phyloP scores from a whole-genome alignment of 2,888 invertebrate species.

The Hydroisotoma schaefferi region DNA sequence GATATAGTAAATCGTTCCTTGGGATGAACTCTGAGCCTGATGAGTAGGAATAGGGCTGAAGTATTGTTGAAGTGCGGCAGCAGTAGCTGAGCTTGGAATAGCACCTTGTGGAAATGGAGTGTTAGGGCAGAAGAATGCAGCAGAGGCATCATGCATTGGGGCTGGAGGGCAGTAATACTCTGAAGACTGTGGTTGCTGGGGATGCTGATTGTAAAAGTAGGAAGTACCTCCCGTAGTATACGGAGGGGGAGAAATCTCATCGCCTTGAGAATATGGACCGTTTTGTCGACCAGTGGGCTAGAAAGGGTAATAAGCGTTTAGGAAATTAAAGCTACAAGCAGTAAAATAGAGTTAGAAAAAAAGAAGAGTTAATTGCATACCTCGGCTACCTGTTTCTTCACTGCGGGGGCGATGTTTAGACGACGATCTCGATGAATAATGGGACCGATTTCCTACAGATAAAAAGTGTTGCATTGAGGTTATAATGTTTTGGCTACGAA shows the following conservation, averaged over 20 bases:
- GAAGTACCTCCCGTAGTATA: constrained; percentile 15
- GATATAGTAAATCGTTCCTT: neutral
- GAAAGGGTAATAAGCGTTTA: neutral
- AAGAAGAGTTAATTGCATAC: constrained; percentile 1
- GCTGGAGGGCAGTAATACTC: constrained; percentile 37
- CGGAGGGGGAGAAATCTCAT: constrained; percentile 33
- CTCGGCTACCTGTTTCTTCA: constrained; percentile 68
- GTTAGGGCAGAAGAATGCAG: constrained; percentile 35
- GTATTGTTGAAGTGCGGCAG: neutral
- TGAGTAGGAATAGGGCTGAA: neutral
- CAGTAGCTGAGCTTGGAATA: constrained; percentile 21
- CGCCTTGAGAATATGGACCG: constrained; percentile 30
- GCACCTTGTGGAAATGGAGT: constrained; percentile 22
- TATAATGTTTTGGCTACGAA: no score
- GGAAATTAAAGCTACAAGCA: neutral
- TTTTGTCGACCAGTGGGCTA: constrained; percentile 34
- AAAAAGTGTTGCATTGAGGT: no score
- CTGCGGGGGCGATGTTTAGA: constrained; percentile 80
- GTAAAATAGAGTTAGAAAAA: neutral
- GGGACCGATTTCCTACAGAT: constrained; percentile 42
- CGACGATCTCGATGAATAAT: constrained; percentile 67
- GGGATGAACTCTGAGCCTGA: neutral
- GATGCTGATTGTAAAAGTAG: constrained; percentile 12
- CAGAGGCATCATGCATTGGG: constrained; percentile 31
- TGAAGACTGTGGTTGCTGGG: constrained; percentile 11